phyloP scores from a whole-genome alignment of 2,113 vertebrate genomes.

The Thryonomys swinderianus region DNA sequence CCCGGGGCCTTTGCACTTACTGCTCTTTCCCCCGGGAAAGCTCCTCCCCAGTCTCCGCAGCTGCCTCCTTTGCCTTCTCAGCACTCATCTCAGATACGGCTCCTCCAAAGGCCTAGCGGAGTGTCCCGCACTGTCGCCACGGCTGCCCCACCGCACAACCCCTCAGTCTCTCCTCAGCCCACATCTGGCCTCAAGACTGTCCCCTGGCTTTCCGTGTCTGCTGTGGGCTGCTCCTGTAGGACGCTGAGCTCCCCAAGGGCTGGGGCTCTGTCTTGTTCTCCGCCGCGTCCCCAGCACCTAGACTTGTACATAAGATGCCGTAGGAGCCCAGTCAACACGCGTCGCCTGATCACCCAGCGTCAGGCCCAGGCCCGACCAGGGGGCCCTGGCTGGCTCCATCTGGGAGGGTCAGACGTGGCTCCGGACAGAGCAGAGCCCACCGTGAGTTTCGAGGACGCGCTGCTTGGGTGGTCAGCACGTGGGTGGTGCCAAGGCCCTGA shows the following conservation, averaged over 20 bases:
- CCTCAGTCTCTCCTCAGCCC: neutral
- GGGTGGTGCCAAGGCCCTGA: neutral
- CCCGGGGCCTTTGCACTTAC: conserved; percentile 15
- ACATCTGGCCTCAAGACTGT: neutral
- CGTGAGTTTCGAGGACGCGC: neutral
- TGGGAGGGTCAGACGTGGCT: neutral
- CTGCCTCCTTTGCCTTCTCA: neutral
- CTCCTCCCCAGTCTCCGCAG: neutral
- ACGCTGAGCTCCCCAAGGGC: neutral
- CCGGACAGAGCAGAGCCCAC: neutral
- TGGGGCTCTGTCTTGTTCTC: neutral
- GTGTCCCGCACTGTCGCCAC: no score
- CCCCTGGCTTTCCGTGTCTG: neutral
- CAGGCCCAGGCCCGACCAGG: neutral
- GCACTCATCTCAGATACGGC: neutral
- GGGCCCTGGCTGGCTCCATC: neutral
- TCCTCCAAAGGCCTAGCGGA: neutral
- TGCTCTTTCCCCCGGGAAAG: neutral
- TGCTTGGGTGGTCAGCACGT: neutral
- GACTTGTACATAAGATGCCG: neutral
- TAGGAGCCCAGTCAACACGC: neutral
- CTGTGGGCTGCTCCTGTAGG: neutral
- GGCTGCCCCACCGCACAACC: neutral
- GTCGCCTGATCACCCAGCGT: neutral
- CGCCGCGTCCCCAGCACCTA: neutral